Evolutionary conservation across 2,113 vertebrate species (phyloP).

Genomic region (Cercocebus atys): DNA sequence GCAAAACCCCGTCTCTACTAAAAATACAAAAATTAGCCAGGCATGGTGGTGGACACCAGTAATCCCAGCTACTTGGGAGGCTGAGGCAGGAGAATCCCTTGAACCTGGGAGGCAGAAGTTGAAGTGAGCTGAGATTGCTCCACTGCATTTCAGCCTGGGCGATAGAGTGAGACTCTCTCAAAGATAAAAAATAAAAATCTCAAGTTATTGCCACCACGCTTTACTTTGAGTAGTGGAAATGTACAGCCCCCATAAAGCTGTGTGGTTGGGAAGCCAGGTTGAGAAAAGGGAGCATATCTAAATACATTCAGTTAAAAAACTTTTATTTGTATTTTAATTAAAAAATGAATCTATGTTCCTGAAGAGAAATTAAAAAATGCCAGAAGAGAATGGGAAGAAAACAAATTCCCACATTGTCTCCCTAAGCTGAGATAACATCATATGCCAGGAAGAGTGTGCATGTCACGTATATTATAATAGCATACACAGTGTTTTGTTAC

Average conservation of each 20-base stretch:
- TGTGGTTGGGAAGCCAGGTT: neutral
- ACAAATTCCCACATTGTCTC: neutral
- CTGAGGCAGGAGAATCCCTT: too few relatives aligned
- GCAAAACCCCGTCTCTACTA: too few relatives aligned
- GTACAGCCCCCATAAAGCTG: neutral
- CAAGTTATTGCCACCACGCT: neutral
- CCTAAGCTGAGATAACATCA: neutral
- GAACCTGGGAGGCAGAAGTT: too few relatives aligned
- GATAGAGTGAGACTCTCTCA: too few relatives aligned
- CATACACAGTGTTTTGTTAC: neutral
- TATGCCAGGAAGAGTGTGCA: accelerated
- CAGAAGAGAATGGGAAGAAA: neutral
- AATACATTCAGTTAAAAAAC: neutral
- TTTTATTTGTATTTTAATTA: neutral
- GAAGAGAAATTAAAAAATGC: constrained; percentile 37
- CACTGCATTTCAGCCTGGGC: too few relatives aligned
- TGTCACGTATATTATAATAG: neutral
- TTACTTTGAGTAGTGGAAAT: neutral
- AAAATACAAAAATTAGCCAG: too few relatives aligned
- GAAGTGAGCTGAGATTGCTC: too few relatives aligned
- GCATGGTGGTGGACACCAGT: too few relatives aligned
- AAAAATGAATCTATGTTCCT: neutral
- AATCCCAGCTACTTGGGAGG: too few relatives aligned
- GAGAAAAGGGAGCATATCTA: neutral
- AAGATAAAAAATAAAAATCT: too few relatives aligned